A percentile compares a stretch with the other conserved stretches of the same genome.
Evolutionary conservation across 1,140 invertebrate species (phyloP).

Genomic region (Dinothrombium tinctorium): DNA sequence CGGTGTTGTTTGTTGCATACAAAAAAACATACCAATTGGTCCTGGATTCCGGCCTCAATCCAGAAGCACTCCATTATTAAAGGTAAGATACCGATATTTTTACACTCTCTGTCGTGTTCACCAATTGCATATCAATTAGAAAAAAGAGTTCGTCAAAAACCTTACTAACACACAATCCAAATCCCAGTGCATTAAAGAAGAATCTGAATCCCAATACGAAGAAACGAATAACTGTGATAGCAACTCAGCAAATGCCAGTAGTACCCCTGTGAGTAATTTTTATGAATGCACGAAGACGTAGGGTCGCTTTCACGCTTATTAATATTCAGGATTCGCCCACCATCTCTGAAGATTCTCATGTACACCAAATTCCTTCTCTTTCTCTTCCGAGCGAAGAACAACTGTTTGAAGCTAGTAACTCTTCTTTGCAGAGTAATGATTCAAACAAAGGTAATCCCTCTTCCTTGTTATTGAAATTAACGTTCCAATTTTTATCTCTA

Average conservation of each 20-base stretch:
- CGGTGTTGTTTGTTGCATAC: conserved; percentile 81
- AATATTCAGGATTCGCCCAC: conserved; percentile 12
- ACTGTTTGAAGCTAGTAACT: no score
- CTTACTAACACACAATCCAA: no score
- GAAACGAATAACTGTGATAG: no score
- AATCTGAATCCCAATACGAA: no score
- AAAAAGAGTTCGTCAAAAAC: neutral
- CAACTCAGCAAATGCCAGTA: conserved; percentile 1
- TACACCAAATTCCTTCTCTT: neutral
- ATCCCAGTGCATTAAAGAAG: no score
- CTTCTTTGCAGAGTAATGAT: no score
- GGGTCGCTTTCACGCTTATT: neutral
- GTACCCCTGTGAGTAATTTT: conserved; percentile 3
- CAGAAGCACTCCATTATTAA: conserved; percentile 27
- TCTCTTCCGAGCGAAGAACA: no score
- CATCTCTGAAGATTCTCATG: conserved; percentile 14
- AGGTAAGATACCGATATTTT: neutral
- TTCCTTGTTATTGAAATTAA: no score
- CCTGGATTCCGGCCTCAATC: conserved; percentile 78
- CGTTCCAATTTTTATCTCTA: no score
- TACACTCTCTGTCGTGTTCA: neutral
- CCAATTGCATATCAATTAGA: neutral
- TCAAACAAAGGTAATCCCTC: no score
- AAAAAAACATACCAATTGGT: conserved; percentile 73
- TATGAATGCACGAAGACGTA: no score